Conservation (phyloP, 2,797 vertebrate species). For the Syncerus caffer region DNA sequence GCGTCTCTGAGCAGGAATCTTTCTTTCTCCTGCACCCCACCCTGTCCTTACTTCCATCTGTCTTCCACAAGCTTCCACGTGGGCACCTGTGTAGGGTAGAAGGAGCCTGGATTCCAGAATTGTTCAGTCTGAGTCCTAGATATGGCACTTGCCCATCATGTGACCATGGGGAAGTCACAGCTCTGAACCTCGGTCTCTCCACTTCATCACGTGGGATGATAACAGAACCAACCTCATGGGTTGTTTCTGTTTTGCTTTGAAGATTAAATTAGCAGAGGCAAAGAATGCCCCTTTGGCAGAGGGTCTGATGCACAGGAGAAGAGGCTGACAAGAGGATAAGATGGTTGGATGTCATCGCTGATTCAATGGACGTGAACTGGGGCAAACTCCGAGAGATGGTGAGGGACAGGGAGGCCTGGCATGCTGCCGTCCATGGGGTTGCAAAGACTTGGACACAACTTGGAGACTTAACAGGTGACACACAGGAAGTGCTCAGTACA, state of each 20-base stretch:
- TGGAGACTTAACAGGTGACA: not conserved
- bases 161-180: not conserved
- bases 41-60: not conserved
- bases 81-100: not conserved
- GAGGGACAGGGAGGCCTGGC: not conserved
- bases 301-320: not conserved
- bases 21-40: not conserved
- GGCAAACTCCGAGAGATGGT: not conserved
- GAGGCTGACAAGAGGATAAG: not conserved
- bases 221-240: not conserved
- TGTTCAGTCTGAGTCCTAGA: not conserved
- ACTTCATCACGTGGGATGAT: not conserved
- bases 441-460: not conserved
- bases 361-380: not conserved
- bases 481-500: not conserved
- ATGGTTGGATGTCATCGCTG: not conserved
- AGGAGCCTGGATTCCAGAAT: not conserved
- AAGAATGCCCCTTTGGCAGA: not conserved
- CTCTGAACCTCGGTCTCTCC: not conserved
- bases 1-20: not conserved
- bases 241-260: not conserved
- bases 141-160: not conserved
- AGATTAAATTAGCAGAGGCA: not conserved
- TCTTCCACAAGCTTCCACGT: fast-evolving
- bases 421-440: not conserved